phyloP scores from a whole-genome alignment of 2,797 vertebrate genomes.

The Anableps anableps region DNA sequence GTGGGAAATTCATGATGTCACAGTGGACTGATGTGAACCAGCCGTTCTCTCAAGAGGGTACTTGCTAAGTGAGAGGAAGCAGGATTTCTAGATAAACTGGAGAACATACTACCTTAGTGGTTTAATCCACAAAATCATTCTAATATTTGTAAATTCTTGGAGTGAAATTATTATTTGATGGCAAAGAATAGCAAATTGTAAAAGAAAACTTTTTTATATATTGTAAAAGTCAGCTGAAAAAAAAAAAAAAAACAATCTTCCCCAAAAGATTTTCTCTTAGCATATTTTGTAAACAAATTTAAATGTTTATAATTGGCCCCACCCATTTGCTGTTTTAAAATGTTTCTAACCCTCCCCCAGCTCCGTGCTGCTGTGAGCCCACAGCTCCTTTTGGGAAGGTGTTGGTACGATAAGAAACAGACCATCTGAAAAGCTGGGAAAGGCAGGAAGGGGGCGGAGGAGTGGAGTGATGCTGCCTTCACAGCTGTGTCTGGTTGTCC shows the following conservation, averaged over 20 bases:
- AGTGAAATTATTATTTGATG: not conserved
- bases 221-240: not conserved
- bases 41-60: constrained; percentile 20
- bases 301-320: not conserved
- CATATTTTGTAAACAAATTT: not conserved
- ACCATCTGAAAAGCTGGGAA: constrained; percentile 66
- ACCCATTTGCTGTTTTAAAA: not conserved
- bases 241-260: not conserved
- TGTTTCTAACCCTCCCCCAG: constrained; percentile 40
- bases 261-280: not conserved
- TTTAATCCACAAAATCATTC: constrained; percentile 2
- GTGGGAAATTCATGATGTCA: constrained; percentile 56
- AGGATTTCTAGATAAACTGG: constrained; percentile 34
- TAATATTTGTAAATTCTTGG: not conserved
- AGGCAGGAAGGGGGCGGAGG: constrained; percentile 58
- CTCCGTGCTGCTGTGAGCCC: constrained; percentile 38
- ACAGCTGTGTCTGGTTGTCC: constrained; percentile 50
- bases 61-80: constrained; percentile 16
- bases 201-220: not conserved
- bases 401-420: constrained; percentile 73
- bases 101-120: constrained; percentile 10
- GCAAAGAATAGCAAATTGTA: not conserved
- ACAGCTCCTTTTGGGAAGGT: constrained; percentile 75
- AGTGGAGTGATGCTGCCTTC: constrained; percentile 31
- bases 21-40: constrained; percentile 35